Evolutionary conservation across 30 jellyfish, hydroid and myxozoan genomes (phyloP).

Genomic region (Aurelia sp.): DNA sequence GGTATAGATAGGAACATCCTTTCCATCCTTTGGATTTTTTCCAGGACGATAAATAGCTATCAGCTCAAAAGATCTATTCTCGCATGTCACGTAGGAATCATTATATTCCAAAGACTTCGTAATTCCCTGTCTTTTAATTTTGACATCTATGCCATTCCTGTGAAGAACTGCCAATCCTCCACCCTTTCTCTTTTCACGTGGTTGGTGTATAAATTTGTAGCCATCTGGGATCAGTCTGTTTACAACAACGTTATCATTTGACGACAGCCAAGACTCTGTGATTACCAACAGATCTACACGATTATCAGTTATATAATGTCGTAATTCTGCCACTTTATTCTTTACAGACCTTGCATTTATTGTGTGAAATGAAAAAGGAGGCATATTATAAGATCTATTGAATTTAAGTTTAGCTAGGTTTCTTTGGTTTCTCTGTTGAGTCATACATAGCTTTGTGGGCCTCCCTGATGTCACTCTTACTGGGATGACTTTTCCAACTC

Average conservation of each 20-base stretch:
- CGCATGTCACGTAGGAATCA: constrained; percentile 46
- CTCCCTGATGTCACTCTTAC: constrained; percentile 51
- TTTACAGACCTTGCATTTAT: constrained; percentile 47
- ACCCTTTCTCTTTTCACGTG: constrained; percentile 48
- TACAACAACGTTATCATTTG: constrained; percentile 37
- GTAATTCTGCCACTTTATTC: constrained; percentile 41
- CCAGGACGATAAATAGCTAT: constrained; percentile 58
- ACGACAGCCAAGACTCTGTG: constrained; percentile 58
- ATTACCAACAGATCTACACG: constrained; percentile 20
- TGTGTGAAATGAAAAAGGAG: constrained; percentile 37
- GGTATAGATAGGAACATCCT: constrained; percentile 20
- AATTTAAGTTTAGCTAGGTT: constrained; percentile 37
- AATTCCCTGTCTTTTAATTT: constrained; percentile 33
- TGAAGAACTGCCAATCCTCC: constrained; percentile 56
- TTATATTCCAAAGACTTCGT: constrained; percentile 38
- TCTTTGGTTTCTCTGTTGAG: constrained; percentile 7
- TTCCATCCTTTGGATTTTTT: constrained; percentile 50
- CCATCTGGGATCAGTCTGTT: constrained; percentile 55
- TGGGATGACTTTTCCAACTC: constrained; percentile 18
- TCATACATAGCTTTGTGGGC: background rate
- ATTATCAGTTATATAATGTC: constrained; percentile 36
- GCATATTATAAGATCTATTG: constrained; percentile 10
- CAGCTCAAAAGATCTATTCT: constrained; percentile 30
- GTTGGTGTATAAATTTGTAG: constrained; percentile 24
- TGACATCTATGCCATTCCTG: constrained; percentile 7